Evolutionary conservation across 1,140 invertebrate genomes (phyloP).

Genomic region (Drosophila murphyi): DNA sequence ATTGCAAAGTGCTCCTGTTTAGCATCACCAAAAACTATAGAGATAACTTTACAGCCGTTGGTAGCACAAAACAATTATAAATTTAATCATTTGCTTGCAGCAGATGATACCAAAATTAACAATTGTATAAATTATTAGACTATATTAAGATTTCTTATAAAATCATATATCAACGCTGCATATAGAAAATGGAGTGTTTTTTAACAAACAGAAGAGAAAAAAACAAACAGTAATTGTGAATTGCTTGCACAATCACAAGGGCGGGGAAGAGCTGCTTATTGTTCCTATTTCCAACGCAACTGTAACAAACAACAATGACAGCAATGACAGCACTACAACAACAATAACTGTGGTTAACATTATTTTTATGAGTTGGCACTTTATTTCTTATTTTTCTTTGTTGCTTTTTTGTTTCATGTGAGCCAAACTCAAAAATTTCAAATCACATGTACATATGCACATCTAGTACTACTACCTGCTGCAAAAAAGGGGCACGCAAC

Average conservation of each 20-base stretch:
- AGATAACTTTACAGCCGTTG: too few species aligned
- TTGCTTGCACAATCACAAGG: slow-evolving; percentile 59
- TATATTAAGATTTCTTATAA: too few species aligned
- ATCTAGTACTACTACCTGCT: slow-evolving; percentile 16
- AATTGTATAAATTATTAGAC: too few species aligned
- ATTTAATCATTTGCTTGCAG: not conserved
- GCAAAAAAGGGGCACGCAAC: slow-evolving; percentile 62
- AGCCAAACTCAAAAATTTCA: slow-evolving; percentile 52
- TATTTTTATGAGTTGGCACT: slow-evolving; percentile 73
- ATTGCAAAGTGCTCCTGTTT: not conserved
- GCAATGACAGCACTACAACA: slow-evolving; percentile 32
- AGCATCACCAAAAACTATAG: not conserved
- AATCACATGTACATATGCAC: slow-evolving; percentile 27
- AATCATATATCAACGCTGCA: too few species aligned
- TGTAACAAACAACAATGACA: slow-evolving; percentile 65
- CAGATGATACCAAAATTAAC: not conserved
- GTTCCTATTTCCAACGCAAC: slow-evolving; percentile 53
- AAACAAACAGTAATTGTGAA: slow-evolving; percentile 34
- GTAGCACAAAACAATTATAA: slow-evolving; percentile 15
- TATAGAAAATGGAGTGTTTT: slow-evolving; percentile 13
- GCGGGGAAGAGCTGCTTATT: slow-evolving; percentile 25
- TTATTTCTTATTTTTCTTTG: slow-evolving; percentile 35
- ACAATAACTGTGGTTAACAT: slow-evolving; percentile 62
- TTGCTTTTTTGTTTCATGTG: slow-evolving; percentile 53
- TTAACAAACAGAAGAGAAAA: slow-evolving; percentile 38